These are phyloP conservation scores for Drosophila quinaria DNA, from an alignment of 2,888 invertebrate genomes.

Conservation along the genomic window DNA sequence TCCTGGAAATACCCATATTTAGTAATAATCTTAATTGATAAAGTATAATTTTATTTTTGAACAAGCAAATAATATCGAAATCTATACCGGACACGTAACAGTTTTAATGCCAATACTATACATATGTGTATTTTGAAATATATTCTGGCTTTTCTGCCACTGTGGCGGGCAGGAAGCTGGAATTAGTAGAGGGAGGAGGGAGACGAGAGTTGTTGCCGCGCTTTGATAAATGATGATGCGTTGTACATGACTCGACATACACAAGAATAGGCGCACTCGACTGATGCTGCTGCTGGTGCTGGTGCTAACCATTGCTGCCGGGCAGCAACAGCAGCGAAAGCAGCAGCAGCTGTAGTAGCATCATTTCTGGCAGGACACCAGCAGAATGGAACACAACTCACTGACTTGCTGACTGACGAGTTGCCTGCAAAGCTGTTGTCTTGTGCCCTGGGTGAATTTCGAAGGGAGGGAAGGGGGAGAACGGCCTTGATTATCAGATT, in stretches of 20 bases:
- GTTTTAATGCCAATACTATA: too few species aligned
- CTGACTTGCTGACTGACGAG: slow-evolving; percentile 41
- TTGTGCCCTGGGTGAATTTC: not conserved
- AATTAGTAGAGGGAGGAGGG: not conserved
- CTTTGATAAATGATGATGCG: slow-evolving; percentile 79
- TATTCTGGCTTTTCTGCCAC: not conserved
- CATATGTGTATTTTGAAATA: not conserved
- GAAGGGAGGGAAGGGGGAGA: not conserved
- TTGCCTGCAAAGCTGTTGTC: slow-evolving; percentile 14
- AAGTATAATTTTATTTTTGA: too few species aligned
- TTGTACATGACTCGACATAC: slow-evolving; percentile 75
- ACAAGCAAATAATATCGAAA: too few species aligned
- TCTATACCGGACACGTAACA: too few species aligned
- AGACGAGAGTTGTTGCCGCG: slow-evolving; percentile 61
- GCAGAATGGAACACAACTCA: slow-evolving; percentile 12
- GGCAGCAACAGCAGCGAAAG: slow-evolving; percentile 1
- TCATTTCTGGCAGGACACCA: slow-evolving; percentile 6
- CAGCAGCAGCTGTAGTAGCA: slow-evolving; percentile 7
- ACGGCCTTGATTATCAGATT: slow-evolving; percentile 55
- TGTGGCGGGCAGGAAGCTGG: too few species aligned
- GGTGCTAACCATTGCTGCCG: slow-evolving; percentile 14
- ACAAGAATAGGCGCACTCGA: slow-evolving; percentile 36
- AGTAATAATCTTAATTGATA: too few species aligned
- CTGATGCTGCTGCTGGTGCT: slow-evolving; percentile 15
- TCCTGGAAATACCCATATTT: too few species aligned